Percentiles rank a stretch among this genome's conserved stretches.
These are phyloP conservation scores for Cebus imitator DNA, from an alignment of 2,113 vertebrate species.

Conservation along the genomic window DNA sequence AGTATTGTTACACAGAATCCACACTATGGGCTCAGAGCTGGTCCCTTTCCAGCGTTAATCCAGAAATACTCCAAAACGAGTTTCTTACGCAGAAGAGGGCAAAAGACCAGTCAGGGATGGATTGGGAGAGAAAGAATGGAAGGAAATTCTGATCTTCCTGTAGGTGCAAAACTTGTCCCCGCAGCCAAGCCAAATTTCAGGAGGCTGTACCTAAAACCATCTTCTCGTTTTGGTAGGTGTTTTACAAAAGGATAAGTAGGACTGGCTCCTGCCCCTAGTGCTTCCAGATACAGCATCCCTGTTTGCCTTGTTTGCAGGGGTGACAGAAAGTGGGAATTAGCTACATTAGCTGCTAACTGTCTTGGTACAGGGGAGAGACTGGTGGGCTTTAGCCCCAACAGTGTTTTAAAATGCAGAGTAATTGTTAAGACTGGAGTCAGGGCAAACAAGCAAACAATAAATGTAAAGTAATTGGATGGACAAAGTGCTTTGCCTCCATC, in stretches of 20 bases:
- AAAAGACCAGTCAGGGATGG: not conserved
- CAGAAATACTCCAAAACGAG: not conserved
- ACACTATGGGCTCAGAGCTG: not conserved
- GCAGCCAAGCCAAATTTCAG: not conserved
- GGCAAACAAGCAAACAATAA: not conserved
- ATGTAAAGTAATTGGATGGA: not conserved
- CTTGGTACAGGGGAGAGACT: not conserved
- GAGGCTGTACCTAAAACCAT: not conserved
- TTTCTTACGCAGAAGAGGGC: not conserved
- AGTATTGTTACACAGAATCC: not conserved
- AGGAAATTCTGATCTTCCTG: not conserved
- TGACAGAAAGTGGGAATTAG: not conserved
- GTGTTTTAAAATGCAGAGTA: not conserved
- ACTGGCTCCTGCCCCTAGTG: not conserved
- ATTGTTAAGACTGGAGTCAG: not conserved
- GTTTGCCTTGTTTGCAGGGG: not conserved
- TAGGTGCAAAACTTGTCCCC: not conserved
- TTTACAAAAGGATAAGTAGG: not conserved
- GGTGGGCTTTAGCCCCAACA: not conserved
- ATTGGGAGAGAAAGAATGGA: not conserved
- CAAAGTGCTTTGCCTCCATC: not conserved
- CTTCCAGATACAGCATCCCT: not conserved
- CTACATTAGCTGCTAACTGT: not conserved
- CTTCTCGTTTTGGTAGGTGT: not conserved
- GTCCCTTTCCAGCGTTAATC: not conserved